A percentile compares a stretch with the other conserved stretches of the same genome.
These are phyloP conservation scores for Stenotaenia linearis DNA, from an alignment of 2,888 invertebrate species.

Conservation along the genomic window DNA sequence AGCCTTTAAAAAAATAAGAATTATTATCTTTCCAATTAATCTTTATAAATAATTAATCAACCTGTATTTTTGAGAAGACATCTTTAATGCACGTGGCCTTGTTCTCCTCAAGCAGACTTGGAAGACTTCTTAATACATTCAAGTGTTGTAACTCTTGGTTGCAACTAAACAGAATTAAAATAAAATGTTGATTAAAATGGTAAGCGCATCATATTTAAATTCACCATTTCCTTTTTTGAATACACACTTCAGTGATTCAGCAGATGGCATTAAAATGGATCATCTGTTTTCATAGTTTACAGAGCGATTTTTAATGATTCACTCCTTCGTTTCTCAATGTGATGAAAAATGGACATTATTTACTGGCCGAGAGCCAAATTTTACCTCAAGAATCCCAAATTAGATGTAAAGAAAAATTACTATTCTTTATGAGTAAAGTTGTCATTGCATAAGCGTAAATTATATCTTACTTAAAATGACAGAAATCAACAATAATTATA, in stretches of 20 bases:
- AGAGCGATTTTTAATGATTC: background rate
- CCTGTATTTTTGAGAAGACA: conserved; percentile 34
- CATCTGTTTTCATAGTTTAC: background rate
- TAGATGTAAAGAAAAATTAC: too few relatives aligned
- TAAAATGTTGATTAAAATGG: conserved; percentile 3
- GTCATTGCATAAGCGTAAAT: background rate
- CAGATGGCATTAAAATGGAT: background rate
- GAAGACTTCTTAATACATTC: conserved; percentile 28
- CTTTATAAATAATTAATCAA: conserved; percentile 18
- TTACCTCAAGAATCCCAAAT: too few relatives aligned
- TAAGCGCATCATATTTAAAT: background rate
- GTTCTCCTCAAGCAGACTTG: conserved; percentile 32
- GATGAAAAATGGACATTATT: background rate
- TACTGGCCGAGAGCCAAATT: too few relatives aligned
- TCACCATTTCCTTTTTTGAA: background rate
- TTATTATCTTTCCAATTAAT: background rate
- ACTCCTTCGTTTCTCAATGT: background rate
- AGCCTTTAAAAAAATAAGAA: conserved; percentile 28
- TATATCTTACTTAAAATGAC: background rate
- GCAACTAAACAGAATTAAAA: background rate
- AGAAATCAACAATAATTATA: background rate
- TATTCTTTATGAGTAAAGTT: background rate
- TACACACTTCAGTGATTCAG: background rate
- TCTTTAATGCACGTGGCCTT: conserved; percentile 33
- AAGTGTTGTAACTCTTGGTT: conserved; percentile 22